phyloP scores from a whole-genome alignment of 2,113 vertebrate species.

The Brachyhypopomus gauderio region DNA sequence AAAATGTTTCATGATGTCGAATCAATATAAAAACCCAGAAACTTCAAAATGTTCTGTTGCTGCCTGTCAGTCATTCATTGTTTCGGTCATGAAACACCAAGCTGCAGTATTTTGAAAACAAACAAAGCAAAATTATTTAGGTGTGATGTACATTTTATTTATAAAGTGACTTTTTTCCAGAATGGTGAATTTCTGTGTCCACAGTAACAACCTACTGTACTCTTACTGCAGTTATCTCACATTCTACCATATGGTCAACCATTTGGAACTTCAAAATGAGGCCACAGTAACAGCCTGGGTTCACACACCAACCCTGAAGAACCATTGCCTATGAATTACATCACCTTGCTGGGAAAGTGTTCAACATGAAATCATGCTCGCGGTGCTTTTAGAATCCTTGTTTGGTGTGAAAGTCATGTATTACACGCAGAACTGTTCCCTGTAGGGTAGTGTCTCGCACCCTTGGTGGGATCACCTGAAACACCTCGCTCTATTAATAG shows the following conservation, averaged over 20 bases:
- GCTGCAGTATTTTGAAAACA: too few relatives aligned
- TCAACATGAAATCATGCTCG: conserved; percentile 17
- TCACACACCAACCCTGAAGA: neutral
- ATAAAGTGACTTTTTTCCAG: too few relatives aligned
- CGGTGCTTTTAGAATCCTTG: conserved; percentile 7
- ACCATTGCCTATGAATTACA: conserved; percentile 35
- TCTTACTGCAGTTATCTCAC: conserved; percentile 15
- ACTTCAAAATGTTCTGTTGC: too few relatives aligned
- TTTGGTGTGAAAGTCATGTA: conserved; percentile 20
- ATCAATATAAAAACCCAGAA: too few relatives aligned
- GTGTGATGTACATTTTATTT: too few relatives aligned
- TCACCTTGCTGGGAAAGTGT: conserved; percentile 19
- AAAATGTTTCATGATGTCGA: too few relatives aligned
- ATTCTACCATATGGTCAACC: conserved; percentile 21
- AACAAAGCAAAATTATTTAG: too few relatives aligned
- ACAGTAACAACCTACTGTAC: neutral
- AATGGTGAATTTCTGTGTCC: neutral
- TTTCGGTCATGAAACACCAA: too few relatives aligned
- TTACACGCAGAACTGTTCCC: conserved; percentile 6
- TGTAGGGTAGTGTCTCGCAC: neutral
- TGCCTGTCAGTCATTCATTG: too few relatives aligned
- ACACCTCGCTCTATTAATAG: neutral
- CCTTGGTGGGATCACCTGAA: conserved; percentile 5
- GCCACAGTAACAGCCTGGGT: neutral
- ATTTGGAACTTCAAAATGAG: conserved; percentile 10